Percentiles rank a stretch among this genome's conserved stretches.
Conservation (phyloP, 2,888 invertebrate genomes). For the Lamellibrachia satsuma region DNA sequence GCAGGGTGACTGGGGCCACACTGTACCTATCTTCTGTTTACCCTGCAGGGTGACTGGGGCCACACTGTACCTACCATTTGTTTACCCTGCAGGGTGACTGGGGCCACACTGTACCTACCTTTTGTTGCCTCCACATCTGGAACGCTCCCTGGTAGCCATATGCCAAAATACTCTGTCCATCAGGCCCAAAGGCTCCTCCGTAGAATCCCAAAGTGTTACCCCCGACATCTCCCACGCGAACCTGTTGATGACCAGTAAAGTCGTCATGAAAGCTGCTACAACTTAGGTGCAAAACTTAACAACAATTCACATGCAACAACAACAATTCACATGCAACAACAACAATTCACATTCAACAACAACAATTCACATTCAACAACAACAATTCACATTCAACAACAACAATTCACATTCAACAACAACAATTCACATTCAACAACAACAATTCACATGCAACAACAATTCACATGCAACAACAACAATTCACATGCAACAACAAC, state of each 20-base stretch:
- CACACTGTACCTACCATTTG: neutral
- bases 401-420: no score
- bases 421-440: no score
- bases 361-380: no score
- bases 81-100: no score
- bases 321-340: no score
- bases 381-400: no score
- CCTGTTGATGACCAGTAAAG: conserved; percentile 40
- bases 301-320: neutral
- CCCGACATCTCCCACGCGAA: conserved; percentile 88
- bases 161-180: conserved; percentile 78
- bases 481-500: no score
- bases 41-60: neutral
- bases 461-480: no score
- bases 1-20: neutral
- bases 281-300: neutral
- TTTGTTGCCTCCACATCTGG: conserved; percentile 79
- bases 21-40: no score
- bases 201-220: conserved; percentile 94
- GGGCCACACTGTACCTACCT: conserved; percentile 43
- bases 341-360: no score
- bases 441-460: no score
- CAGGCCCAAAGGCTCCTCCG: conserved; percentile 75
- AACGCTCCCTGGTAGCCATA: conserved; percentile 94
- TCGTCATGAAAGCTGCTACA: neutral